These are phyloP conservation scores for Butorides virescens DNA, from an alignment of 2,113 vertebrate species.

Conservation along the genomic window DNA sequence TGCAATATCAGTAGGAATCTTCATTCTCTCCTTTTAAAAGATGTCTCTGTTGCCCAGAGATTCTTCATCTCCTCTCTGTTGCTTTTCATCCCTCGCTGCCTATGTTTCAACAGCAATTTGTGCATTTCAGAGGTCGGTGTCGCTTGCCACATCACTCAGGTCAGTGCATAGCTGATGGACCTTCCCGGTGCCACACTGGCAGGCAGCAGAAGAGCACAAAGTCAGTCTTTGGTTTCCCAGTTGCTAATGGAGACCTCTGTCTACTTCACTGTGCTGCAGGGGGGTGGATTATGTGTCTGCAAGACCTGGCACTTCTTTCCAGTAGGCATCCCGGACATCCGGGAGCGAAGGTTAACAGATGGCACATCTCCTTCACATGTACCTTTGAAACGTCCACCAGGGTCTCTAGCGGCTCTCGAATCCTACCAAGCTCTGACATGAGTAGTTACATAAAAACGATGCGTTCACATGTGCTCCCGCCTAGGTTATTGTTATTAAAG, in stretches of 20 bases:
- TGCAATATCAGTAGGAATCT: not conserved
- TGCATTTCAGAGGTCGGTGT: not conserved
- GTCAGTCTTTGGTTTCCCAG: not conserved
- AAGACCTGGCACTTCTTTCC: not conserved
- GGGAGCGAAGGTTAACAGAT: not conserved
- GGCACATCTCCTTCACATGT: not conserved
- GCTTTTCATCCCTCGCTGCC: not conserved
- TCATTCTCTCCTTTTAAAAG: not conserved
- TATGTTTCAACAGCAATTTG: not conserved
- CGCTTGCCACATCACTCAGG: not conserved
- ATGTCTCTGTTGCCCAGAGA: not conserved
- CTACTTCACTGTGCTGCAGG: not conserved
- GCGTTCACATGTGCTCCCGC: not conserved
- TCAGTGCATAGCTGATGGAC: not conserved
- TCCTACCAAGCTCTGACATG: not conserved
- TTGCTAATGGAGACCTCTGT: not conserved
- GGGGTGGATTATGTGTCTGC: not conserved
- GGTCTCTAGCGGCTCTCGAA: not conserved
- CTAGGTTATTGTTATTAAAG: not conserved
- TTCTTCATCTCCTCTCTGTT: not conserved
- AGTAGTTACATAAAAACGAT: not conserved
- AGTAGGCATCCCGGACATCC: not conserved
- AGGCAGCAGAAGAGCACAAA: not conserved
- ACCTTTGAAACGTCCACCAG: not conserved
- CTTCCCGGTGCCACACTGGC: rapidly evolving